Evolutionary conservation across 2,888 invertebrate genomes (phyloP), one percentile per base, ranked within the genome.

Genomic region (Tiliacea aurago): DNA sequence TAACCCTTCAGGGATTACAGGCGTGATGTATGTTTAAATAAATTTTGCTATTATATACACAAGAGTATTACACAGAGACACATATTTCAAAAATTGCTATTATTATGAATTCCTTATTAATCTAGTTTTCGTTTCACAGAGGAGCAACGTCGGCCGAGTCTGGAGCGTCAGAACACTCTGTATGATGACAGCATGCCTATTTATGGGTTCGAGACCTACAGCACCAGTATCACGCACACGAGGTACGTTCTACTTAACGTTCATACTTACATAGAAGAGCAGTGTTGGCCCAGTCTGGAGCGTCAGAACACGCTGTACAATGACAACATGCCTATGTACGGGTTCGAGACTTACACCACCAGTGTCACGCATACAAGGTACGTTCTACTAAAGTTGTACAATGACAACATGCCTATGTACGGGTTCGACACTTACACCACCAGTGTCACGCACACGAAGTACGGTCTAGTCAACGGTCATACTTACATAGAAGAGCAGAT

Each of bases 251-350:
- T 9, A 9, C 15, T 23, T 1, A 10, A 33, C 7, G 18, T 10
- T 58, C 0, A n/a, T 53, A 41, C 41, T 41, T 41, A 41, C 92
- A 61, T 92, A 96, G 96, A 96, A 83, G 96, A 96, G 55, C 95
- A 95, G 86, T 93, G 98, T 90, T 97, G 98, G 90, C 98, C 98
- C 78, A 98, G 98, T 93, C 95, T 98, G 89, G 98, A 98, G 93
- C 97, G 98, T 88, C 98, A 98, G 94, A 97, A 97, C 80, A 98
- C 98, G 59, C 93, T 98, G 87, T 98, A 98, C 89, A 98, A 98
- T 91, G 98, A 98, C 89, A 93, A 91, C 65, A 97, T 82, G 77
- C 77, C 81, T 59, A 77, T 97, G 86, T 96, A 90, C 84, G 97
- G 97, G 87, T 97, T 96, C 86, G 96, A 96, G 65, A 81, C 91